Evolutionary conservation across 1,140 invertebrate genomes (phyloP), one percentile per base, ranked within the genome.

Genomic region (Octopus sinensis): DNA sequence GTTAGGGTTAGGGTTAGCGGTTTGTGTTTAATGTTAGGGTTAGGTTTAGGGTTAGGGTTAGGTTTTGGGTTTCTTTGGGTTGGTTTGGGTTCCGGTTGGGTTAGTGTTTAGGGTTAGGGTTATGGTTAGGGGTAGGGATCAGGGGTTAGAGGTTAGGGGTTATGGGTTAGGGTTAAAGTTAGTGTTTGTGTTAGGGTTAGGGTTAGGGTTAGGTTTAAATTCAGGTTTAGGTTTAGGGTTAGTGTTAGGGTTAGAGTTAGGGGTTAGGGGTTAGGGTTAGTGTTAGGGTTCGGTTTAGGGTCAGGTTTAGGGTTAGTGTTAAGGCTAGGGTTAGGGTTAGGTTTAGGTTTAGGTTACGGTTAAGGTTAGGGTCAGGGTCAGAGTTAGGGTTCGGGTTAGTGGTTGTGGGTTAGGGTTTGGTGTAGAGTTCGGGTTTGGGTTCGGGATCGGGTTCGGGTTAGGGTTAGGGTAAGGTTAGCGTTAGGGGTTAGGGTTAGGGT

Each of bases 51-150:
- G 43, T 78, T 81, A 83, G 82, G 81, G 81, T 79, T 83, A 82
- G 82, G 82, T 83, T 82, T 83, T 83, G 83, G 82, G 83, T 82
- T 84, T 84, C 82, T 82, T 82, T 81, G 82, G 83, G 81, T n/a
- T n/a, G 82, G 82, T 81, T 82, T 83, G 81, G 83, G 84, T 82
- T 84, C 83, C 30, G 82, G 82, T 52, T 76, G 13, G 54, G 82
- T 54, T 75, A 79, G 52, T 23, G 82, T 73, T 52, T 80, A 56
- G 75, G 82, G 82, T 75, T 78, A 73, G 78, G 77, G 77, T 79
- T 77, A 73, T 54, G 81, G 81, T 79, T 79, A 73, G 53, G 78
- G 81, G 81, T 5, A 68, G 4, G 51, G 81, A 78, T 62, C 79
- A 53, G 62, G 81, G 54, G 81, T 54, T 13, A 56, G n/a, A n/a